Percentiles rank a stretch among this genome's conserved stretches.
Conservation (phyloP, 2,113 vertebrate species). For the Amazona vittata region DNA sequence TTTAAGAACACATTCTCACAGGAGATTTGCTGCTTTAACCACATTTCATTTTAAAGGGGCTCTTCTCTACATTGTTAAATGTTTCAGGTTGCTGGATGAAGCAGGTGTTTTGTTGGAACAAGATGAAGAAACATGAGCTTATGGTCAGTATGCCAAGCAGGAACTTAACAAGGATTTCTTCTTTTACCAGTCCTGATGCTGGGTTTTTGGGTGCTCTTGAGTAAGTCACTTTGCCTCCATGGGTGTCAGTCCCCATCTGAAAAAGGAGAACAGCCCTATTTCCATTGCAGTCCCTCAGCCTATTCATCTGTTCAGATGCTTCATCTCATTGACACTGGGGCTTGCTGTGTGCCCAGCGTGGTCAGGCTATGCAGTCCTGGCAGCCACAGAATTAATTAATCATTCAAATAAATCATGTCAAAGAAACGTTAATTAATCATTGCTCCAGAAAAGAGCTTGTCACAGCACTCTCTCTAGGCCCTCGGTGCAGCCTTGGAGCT, state of each 20-base stretch:
- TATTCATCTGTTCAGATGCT: neutral
- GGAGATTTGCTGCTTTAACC: neutral
- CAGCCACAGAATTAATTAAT: conserved; percentile 10
- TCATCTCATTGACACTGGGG: neutral
- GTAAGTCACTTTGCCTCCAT: neutral
- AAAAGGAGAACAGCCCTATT: neutral
- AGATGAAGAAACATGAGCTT: neutral
- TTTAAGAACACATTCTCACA: neutral
- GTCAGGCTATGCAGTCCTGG: neutral
- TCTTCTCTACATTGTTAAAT: neutral
- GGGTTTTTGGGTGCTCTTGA: neutral
- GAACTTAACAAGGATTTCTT: neutral
- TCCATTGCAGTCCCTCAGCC: neutral
- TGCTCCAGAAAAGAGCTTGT: neutral
- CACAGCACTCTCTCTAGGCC: neutral
- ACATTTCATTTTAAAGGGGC: neutral
- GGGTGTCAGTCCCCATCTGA: neutral
- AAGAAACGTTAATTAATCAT: conserved; percentile 32
- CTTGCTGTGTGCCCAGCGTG: neutral
- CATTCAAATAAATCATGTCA: neutral
- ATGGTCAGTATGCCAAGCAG: neutral
- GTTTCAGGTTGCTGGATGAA: neutral
- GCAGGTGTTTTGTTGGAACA: neutral
- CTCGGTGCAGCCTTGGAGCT: neutral
- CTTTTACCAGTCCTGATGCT: neutral